Conservation (phyloP, 37 sponge, comb jelly and placozoan genomes). For the Chondrilla cf. caribensis region DNA sequence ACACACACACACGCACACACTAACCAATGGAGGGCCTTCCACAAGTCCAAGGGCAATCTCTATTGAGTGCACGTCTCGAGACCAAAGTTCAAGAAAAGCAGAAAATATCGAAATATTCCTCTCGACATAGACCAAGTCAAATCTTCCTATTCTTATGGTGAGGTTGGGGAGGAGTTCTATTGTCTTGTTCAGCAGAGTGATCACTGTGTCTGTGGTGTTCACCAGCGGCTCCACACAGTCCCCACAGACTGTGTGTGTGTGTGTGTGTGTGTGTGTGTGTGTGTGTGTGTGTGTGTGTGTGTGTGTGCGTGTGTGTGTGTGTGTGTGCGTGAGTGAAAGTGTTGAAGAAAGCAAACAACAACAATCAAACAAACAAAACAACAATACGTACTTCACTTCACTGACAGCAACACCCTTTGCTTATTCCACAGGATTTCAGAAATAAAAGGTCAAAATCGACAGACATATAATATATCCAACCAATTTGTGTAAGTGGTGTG, state of each 20-base stretch:
- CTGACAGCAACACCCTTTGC: too few species aligned
- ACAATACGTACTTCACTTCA: too few species aligned
- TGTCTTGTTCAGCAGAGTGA: background rate
- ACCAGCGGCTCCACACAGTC: slow-evolving; percentile 10
- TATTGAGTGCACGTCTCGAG: background rate
- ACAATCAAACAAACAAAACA: background rate
- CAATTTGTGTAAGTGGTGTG: too few species aligned
- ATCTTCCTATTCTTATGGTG: slow-evolving; percentile 7
- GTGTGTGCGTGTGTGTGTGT: background rate
- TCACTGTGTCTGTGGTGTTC: background rate
- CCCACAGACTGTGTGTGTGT: background rate
- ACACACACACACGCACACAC: background rate
- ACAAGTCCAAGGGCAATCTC: background rate
- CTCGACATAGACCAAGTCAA: background rate
- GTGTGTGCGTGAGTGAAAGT: background rate
- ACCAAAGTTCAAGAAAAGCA: background rate
- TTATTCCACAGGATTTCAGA: too few species aligned
- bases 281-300: background rate
- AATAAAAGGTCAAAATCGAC: too few species aligned
- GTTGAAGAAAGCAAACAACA: background rate
- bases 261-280: background rate
- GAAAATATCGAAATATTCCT: background rate
- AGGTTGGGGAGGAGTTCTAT: slow-evolving; percentile 2
- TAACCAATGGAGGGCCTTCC: background rate
- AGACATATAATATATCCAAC: too few species aligned